phyloP scores from a whole-genome alignment of 2,797 vertebrate genomes.

The Leptodactylus fallax region DNA sequence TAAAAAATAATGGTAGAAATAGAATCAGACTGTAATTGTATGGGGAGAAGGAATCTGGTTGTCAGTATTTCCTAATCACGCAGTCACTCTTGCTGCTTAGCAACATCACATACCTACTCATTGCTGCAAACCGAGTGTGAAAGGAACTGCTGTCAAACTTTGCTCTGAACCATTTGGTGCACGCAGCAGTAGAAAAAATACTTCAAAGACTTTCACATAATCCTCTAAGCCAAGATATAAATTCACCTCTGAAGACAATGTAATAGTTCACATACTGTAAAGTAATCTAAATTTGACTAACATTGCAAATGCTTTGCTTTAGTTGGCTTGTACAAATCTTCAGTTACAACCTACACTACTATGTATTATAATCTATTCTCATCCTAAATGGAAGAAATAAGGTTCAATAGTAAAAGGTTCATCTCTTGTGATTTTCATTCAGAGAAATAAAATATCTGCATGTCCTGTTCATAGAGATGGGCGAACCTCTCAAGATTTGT shows the following conservation, averaged over 20 bases:
- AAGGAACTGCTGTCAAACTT: neutral
- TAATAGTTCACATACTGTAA: neutral
- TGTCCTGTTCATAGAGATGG: too few species aligned
- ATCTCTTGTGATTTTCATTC: too few species aligned
- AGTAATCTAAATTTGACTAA: neutral
- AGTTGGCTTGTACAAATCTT: neutral
- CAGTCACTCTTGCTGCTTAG: constrained; percentile 20
- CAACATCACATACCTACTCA: constrained; percentile 22
- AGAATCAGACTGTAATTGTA: constrained; percentile 8
- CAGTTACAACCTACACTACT: too few species aligned
- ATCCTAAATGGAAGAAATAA: neutral
- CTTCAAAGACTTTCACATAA: neutral
- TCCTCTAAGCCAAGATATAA: neutral
- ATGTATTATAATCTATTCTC: neutral
- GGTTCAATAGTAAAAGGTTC: too few species aligned
- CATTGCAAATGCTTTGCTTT: neutral
- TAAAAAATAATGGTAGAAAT: neutral
- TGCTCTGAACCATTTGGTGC: neutral
- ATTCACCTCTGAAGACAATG: neutral
- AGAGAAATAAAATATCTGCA: too few species aligned
- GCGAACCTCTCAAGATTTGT: too few species aligned
- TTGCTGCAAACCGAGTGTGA: neutral
- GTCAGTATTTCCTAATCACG: neutral
- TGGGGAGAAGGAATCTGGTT: neutral
- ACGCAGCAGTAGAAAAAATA: neutral